Base-by-base conservation (phyloP, 2,888 invertebrate genomes). In the Caenorhabditis zanzibari region DNA sequence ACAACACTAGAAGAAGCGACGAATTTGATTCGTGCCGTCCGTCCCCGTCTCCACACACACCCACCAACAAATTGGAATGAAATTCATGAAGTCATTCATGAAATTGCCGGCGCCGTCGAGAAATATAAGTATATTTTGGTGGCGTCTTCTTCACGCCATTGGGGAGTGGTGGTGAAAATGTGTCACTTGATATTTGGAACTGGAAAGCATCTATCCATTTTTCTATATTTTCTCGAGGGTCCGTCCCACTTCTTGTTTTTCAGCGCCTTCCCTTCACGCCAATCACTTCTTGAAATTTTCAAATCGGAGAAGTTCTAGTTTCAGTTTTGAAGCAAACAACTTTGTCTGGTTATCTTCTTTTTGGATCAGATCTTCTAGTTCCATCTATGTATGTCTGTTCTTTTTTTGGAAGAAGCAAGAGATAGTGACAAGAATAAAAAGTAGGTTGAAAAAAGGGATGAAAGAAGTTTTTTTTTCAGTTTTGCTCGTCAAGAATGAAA, bases 141-240 rank as follows among this genome's bases (percentile, higher is more conserved):
- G 19, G 3, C 47, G 9, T 47, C 47, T 47, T 47, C 47, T 75
- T 66, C 49, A 2, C 47, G 19, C 14, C n/a, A 7, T 2, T n/a
- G 28, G 32, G 28, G 22, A 19, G n/a, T 66, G 66, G 49, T 44
- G 38, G 58, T 28, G 44, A 52, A 68, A 56, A 61, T 68, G 66
- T 77, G 77, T 69, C 77, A 77, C 77, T 77, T 77, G 77, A 69
- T 77, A 77, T 77, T 77, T 52, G 75, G 66, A 75, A 75, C 66
- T 75, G 7, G n/a, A n/a, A n/a, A n/a, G 19, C 47, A 47, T 47
- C 47, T 49, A 44, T 41, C 52, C 49, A 49, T 56, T 32, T 56
- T 56, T 41, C 47, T 14, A 54, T 69, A n/a, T 49, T 47, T 38
- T 59, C 47, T 32, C 14, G 22, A 44, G 58, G 59, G 12, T 49